Conservation (phyloP, 2,113 vertebrate species). For the Nansenia antarctica region DNA sequence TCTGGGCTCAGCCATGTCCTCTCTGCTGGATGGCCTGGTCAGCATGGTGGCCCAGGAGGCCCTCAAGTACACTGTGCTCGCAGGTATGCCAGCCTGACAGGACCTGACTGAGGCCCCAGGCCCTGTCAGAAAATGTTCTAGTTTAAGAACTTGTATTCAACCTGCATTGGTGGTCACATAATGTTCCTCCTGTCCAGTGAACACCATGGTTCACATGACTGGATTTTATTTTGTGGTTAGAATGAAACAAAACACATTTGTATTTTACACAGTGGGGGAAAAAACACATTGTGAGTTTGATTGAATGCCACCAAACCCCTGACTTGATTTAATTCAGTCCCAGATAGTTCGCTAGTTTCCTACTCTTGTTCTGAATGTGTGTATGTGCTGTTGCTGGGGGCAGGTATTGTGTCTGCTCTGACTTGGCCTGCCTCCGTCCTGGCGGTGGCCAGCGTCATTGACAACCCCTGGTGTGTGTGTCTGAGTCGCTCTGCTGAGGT, state of each 20-base stretch:
- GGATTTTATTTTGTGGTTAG: no score
- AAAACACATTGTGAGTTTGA: background rate
- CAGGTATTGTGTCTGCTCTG: conserved; percentile 91
- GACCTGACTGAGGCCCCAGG: no score
- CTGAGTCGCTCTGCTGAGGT: conserved; percentile 91
- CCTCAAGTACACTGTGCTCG: conserved; percentile 92
- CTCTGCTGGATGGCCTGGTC: conserved; percentile 88
- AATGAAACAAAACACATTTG: no score
- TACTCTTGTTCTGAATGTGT: background rate
- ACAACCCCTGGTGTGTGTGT: conserved; percentile 97
- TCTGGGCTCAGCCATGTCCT: conserved; percentile 84
- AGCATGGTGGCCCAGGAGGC: conserved; percentile 95
- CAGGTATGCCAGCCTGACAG: conserved; percentile 74
- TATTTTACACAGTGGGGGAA: no score
- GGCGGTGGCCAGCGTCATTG: conserved; percentile 87
- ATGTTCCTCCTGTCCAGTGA: no score
- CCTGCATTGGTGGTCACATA: no score
- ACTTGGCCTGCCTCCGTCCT: conserved; percentile 91
- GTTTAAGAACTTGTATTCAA: no score
- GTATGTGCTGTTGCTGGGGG: background rate
- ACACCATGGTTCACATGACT: no score
- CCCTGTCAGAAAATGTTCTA: background rate
- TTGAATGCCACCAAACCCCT: background rate
- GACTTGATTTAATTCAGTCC: background rate
- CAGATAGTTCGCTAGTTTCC: background rate